Percentiles rank a stretch among this genome's conserved stretches.
phyloP scores from a whole-genome alignment of 2,888 invertebrate species.

The Lepidocyrtoides sp. region DNA sequence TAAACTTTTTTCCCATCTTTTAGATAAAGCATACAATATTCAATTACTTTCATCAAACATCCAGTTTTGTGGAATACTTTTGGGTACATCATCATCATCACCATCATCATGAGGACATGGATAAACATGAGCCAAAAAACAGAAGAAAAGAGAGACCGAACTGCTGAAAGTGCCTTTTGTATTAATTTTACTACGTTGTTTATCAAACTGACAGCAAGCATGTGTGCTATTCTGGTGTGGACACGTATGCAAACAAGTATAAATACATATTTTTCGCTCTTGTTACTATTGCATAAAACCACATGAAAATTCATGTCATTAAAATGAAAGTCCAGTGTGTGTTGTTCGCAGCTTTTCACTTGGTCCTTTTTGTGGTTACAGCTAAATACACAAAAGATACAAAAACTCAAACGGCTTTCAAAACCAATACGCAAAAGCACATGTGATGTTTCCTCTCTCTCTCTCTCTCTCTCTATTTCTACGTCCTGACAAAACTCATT shows the following conservation, averaged over 20 bases:
- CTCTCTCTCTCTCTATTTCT: no score
- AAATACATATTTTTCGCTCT: constrained; percentile 18
- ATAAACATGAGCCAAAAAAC: constrained; percentile 18
- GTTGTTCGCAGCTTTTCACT: constrained; percentile 51
- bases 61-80: constrained; percentile 15
- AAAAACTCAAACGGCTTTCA: background rate
- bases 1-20: no score
- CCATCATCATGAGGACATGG: constrained; percentile 32
- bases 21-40: constrained; percentile 26
- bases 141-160: background rate
- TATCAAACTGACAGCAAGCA: constrained; percentile 46
- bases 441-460: no score
- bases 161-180: constrained; percentile 44
- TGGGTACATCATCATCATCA: background rate
- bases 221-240: constrained; percentile 1
- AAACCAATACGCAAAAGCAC: no score
- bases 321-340: constrained; percentile 57
- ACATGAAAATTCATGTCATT: constrained; percentile 69
- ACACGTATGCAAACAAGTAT: background rate
- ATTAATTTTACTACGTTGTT: constrained; percentile 32
- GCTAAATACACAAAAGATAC: background rate
- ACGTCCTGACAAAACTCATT: background rate
- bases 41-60: constrained; percentile 33
- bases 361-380: constrained; percentile 43
- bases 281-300: constrained; percentile 57